phyloP scores from a whole-genome alignment of 2,113 vertebrate genomes.

The Anarrhichthys ocellatus region DNA sequence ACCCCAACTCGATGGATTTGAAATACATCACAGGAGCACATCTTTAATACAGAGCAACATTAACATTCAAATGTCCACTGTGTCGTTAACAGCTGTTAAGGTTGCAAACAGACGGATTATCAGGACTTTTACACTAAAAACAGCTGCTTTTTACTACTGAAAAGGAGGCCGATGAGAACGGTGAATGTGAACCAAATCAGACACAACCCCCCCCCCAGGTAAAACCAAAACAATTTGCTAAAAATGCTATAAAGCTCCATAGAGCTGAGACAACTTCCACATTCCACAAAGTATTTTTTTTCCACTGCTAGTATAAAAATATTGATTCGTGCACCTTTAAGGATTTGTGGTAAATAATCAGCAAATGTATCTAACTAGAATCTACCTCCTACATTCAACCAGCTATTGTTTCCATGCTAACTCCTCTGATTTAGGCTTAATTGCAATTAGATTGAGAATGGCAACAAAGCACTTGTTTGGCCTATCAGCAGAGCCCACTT shows the following conservation, averaged over 20 bases:
- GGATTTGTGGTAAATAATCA: not conserved
- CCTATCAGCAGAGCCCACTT: constrained; percentile 43
- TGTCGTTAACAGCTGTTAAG: not conserved
- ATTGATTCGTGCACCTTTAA: not conserved
- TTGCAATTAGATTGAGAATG: constrained; percentile 40
- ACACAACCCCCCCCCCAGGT: not conserved
- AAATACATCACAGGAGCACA: not conserved
- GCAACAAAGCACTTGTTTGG: constrained; percentile 58
- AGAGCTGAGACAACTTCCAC: not conserved
- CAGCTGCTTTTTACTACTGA: not conserved
- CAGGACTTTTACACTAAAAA: not conserved
- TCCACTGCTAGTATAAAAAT: not conserved
- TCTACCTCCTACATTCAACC: not conserved
- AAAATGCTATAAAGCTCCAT: not conserved
- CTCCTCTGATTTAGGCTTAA: constrained; percentile 19
- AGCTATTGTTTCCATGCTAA: constrained; percentile 28
- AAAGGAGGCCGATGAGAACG: too few relatives aligned
- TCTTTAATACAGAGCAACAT: too few relatives aligned
- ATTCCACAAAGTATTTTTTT: not conserved
- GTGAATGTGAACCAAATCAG: not conserved
- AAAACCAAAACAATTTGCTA: not conserved
- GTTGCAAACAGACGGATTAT: too few relatives aligned
- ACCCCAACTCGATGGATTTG: too few relatives aligned
- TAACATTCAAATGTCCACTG: not conserved
- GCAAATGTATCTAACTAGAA: not conserved